Evolutionary conservation across 2,888 invertebrate species (phyloP).

Genomic region (Neocrepidodera transversa): DNA sequence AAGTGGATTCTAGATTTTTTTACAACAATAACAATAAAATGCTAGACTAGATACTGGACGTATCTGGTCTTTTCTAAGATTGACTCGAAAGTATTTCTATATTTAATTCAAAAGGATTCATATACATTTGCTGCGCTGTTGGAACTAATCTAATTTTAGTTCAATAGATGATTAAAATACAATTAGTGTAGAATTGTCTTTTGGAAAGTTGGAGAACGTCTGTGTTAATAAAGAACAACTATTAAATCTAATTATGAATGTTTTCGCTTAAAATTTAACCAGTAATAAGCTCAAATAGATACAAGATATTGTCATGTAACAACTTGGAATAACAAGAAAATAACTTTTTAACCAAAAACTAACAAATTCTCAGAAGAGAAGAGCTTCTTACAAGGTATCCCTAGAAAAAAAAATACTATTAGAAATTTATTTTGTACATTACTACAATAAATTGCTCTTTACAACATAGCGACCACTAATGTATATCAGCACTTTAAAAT

Average conservation of each 20-base stretch:
- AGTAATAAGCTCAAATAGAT: conserved; percentile 53
- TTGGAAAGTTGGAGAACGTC: conserved; percentile 13
- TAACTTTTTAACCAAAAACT: conserved; percentile 25
- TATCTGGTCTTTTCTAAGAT: too few relatives aligned
- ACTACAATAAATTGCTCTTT: too few relatives aligned
- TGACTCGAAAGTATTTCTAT: too few relatives aligned
- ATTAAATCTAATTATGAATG: conserved; percentile 31
- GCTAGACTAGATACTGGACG: too few relatives aligned
- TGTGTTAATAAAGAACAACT: conserved; percentile 27
- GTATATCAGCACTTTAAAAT: too few relatives aligned
- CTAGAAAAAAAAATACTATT: conserved; percentile 49
- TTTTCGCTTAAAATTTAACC: conserved; percentile 43
- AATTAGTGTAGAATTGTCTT: conserved; percentile 16
- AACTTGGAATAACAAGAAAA: conserved; percentile 29
- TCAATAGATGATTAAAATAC: neutral
- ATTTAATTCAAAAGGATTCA: too few relatives aligned
- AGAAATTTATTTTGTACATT: too few relatives aligned
- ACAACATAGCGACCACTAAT: too few relatives aligned
- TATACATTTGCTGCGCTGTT: too few relatives aligned
- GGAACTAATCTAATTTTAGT: too few relatives aligned
- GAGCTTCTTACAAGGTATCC: conserved; percentile 49
- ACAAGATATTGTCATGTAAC: conserved; percentile 57
- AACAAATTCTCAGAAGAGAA: conserved; percentile 25
- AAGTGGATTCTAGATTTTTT: too few relatives aligned
- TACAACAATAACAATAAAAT: too few relatives aligned